Conservation (phyloP, 1,140 invertebrate genomes). For the Camponotus floridanus region DNA sequence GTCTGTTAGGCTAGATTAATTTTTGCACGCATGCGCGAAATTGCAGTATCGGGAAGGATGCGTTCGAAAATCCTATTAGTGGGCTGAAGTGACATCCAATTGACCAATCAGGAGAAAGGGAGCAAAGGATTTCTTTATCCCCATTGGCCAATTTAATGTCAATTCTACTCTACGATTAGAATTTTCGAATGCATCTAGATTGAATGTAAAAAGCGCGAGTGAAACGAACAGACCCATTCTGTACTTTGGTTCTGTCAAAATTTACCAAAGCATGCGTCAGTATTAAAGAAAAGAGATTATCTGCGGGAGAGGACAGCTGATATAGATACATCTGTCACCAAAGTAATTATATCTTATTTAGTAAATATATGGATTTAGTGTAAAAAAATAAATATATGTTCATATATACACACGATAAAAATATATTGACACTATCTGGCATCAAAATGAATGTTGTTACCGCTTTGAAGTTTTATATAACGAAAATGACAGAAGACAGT, state of each 20-base stretch:
- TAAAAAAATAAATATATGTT: neutral
- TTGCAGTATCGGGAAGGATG: too few relatives aligned
- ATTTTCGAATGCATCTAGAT: too few relatives aligned
- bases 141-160: too few relatives aligned
- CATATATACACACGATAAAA: neutral
- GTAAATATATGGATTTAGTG: slow-evolving; percentile 23
- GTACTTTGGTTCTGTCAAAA: slow-evolving; percentile 5
- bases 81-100: too few relatives aligned
- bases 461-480: slow-evolving; percentile 97
- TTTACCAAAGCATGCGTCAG: neutral
- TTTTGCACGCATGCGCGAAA: too few relatives aligned
- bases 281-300: neutral
- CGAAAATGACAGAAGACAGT: slow-evolving; percentile 99
- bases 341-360: neutral
- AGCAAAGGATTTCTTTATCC: too few relatives aligned
- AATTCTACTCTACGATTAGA: too few relatives aligned
- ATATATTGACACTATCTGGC: neutral
- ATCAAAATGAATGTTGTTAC: slow-evolving; percentile 95
- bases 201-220: too few relatives aligned
- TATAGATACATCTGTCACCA: neutral
- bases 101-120: too few relatives aligned
- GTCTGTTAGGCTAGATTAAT: too few relatives aligned
- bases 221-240: neutral
- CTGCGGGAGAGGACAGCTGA: too few relatives aligned
- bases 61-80: too few relatives aligned